phyloP scores from a whole-genome alignment of 2,113 vertebrate species.

The Pseudolaguvia tuberculata region DNA sequence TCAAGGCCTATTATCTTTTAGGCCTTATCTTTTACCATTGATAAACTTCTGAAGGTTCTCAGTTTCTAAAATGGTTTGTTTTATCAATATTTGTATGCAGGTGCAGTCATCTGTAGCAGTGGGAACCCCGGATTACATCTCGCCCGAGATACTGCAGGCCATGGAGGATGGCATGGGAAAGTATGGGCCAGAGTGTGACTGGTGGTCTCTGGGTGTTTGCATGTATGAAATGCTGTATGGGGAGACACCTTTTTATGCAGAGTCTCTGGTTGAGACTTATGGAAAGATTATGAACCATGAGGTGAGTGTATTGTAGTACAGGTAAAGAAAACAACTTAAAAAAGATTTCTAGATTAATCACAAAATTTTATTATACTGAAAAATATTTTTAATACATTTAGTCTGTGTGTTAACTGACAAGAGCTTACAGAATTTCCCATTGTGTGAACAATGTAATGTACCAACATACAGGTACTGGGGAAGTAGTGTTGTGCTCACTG shows the following conservation, averaged over 20 bases:
- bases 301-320: slow-evolving; percentile 12
- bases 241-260: slow-evolving; percentile 93
- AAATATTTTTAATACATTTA: background rate
- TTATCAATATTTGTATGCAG: slow-evolving; percentile 56
- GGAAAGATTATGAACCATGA: slow-evolving; percentile 97
- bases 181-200: slow-evolving; percentile 93
- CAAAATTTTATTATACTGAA: background rate
- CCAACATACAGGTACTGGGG: too few species aligned
- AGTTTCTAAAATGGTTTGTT: background rate
- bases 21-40: too few species aligned
- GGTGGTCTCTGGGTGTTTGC: slow-evolving; percentile 96
- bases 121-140: slow-evolving; percentile 95
- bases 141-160: slow-evolving; percentile 93
- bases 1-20: background rate
- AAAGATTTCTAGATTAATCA: background rate
- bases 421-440: background rate
- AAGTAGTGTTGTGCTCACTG: background rate
- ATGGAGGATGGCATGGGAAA: slow-evolving; percentile 97
- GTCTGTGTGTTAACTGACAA: too few species aligned
- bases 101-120: slow-evolving; percentile 95
- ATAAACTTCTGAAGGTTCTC: too few species aligned
- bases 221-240: slow-evolving; percentile 97
- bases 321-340: too few species aligned
- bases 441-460: background rate
- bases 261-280: slow-evolving; percentile 92